Base-by-base conservation (phyloP, 2,113 vertebrate genomes). In the Xenopus borealis region DNA sequence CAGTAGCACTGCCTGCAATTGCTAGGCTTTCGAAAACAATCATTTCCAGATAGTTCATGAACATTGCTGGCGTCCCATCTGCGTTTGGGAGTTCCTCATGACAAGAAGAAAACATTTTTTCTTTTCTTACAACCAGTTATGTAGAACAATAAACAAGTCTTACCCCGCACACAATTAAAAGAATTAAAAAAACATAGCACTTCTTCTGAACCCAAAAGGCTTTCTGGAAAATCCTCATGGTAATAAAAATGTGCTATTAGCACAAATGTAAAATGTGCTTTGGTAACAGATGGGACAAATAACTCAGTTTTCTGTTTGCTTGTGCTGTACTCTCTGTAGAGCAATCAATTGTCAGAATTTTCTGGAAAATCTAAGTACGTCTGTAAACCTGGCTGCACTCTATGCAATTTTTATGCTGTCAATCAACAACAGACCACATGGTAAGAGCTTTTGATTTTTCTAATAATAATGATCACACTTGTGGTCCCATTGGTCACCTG, bases 161-260 rank as follows among this genome's bases (percentile, higher is more conserved):
- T 77, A 69, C 74, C 74, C 74, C 74, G 64, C 74, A 64, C 40
- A 77, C 66, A 77, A 77, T 64, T 70, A 69, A n/a, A 70, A 77
- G 59, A 55, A 70, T 27, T 47, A 52, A 18, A 62, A 64, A 64
- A 11, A 14, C 20, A 61, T 16, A 55, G 69, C 10, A 14, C 44
- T 64, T 70, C 74, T 46, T 18, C 59, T 20, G 59, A 64, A 52
- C 74, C 74, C 66, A 64, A 52, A 63, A 70, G 47, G 57, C 59
- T 45, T 46, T 69, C 11, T 11, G n/a, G 47, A 64, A 70, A 76
- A 69, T 44, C 66, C 58, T 53, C 17, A 30, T 62, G 58, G 52
- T 76, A 63, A 69, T 69, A 53, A 69, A 27, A 62, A 64, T 57
- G 67, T 55, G 64, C 74, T 68, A 47, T 27, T 67, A 70, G 52